A percentile compares a stretch with the other conserved stretches of the same genome.
Evolutionary conservation across 2,888 invertebrate species (phyloP).

Genomic region (Invenusta paracnida): DNA sequence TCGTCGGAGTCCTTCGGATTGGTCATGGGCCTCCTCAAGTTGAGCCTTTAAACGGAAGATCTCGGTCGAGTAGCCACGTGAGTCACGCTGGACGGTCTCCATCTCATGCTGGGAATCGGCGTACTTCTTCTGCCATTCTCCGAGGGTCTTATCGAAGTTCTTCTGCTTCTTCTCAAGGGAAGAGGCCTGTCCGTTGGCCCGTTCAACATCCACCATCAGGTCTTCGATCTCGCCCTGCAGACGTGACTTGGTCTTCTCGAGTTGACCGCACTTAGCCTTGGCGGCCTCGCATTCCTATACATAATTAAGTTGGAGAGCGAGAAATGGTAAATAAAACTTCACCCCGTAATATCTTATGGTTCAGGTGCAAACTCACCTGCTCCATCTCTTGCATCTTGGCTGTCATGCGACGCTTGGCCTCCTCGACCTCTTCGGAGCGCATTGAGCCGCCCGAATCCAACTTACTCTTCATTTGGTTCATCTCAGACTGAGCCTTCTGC

Average conservation of each 20-base stretch:
- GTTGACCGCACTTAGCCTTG: slow-evolving; percentile 40
- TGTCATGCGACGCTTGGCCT: slow-evolving; percentile 60
- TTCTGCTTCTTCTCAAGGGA: slow-evolving; percentile 98
- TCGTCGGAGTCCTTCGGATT: slow-evolving; percentile 90
- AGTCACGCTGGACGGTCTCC: slow-evolving; percentile 97
- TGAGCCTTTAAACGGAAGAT: slow-evolving; percentile 94
- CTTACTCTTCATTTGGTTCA: slow-evolving; percentile 94
- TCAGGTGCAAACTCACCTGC: no score
- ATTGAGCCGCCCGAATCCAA: slow-evolving; percentile 76
- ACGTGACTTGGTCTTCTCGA: slow-evolving; percentile 92
- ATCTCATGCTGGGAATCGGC: slow-evolving; percentile 67
- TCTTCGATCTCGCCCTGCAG: slow-evolving; percentile 95
- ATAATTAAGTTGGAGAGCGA: no score
- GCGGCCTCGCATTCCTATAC: no score
- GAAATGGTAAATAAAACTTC: no score
- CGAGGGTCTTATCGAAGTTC: slow-evolving; percentile 98
- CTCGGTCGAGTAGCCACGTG: slow-evolving; percentile 98
- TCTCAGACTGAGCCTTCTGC: slow-evolving; percentile 94
- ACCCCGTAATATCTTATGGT: not conserved
- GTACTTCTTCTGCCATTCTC: slow-evolving; percentile 96
- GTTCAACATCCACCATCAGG: slow-evolving; percentile 89
- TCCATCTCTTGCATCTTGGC: slow-evolving; percentile 34
- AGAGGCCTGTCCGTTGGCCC: slow-evolving; percentile 72
- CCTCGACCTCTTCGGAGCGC: slow-evolving; percentile 62
- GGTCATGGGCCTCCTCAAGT: slow-evolving; percentile 93